A percentile compares a stretch with the other conserved stretches of the same genome.
phyloP scores from a whole-genome alignment of 2,113 vertebrate genomes.

The Alaudala cheleensis region DNA sequence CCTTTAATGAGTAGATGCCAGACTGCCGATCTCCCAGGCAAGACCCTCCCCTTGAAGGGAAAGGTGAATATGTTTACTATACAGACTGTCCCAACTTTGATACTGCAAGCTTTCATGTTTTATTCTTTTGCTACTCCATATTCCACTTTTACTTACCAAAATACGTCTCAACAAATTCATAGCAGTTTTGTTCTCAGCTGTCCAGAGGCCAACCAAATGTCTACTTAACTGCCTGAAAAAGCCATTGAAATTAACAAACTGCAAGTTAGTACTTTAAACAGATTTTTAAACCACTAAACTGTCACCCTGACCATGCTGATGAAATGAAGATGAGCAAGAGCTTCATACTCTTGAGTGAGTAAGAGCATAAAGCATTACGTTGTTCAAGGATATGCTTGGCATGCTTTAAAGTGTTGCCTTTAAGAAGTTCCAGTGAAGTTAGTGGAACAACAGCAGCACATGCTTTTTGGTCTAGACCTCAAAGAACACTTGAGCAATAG shows the following conservation, averaged over 20 bases:
- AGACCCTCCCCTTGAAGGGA: neutral
- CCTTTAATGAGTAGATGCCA: neutral
- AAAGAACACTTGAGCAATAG: constrained; percentile 68
- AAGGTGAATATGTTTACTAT: neutral
- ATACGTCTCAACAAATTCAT: constrained; percentile 95
- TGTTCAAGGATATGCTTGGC: neutral
- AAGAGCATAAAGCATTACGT: constrained; percentile 10
- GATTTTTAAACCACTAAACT: neutral
- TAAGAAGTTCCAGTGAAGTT: constrained; percentile 37
- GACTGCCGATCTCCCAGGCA: neutral
- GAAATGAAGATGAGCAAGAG: constrained; percentile 39
- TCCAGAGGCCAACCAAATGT: constrained; percentile 98
- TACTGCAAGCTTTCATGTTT: neutral
- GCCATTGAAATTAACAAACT: neutral
- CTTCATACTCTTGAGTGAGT: neutral
- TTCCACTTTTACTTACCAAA: constrained; percentile 81
- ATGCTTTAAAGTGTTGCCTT: constrained; percentile 37
- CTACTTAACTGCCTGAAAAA: constrained; percentile 93
- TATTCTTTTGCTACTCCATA: neutral
- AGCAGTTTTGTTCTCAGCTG: constrained; percentile 90
- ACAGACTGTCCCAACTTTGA: neutral
- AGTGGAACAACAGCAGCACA: constrained; percentile 49
- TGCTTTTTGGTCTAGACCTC: constrained; percentile 38
- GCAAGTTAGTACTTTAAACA: neutral
- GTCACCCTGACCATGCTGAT: neutral